These are phyloP conservation scores for Pholis gunnellus DNA, from an alignment of 2,113 vertebrate species.

Conservation along the genomic window DNA sequence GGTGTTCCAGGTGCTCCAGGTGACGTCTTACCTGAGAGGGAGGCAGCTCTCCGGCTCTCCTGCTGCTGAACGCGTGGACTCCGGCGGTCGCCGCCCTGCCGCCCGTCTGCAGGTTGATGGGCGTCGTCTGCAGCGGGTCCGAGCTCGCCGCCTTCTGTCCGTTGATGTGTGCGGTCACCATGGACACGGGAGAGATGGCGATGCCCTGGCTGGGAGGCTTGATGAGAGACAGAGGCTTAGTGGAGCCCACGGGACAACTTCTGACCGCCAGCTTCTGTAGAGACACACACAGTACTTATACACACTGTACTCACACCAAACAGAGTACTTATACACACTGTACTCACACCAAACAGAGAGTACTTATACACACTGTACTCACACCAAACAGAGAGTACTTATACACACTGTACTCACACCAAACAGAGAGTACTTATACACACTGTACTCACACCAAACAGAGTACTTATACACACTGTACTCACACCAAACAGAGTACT, in stretches of 20 bases:
- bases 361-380: not conserved
- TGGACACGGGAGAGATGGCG: conserved; percentile 86
- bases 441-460: too few relatives aligned
- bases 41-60: conserved; percentile 78
- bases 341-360: not conserved
- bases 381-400: not conserved
- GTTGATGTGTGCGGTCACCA: conserved; percentile 89
- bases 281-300: conserved; percentile 1
- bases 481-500: too few relatives aligned
- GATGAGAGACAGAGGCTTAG: conserved; percentile 85
- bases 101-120: conserved; percentile 86
- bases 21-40: conserved; percentile 77
- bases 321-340: not conserved
- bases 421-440: too few relatives aligned
- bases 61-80: conserved; percentile 73
- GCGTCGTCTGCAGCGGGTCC: conserved; percentile 83
- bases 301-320: not conserved
- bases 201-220: conserved; percentile 84
- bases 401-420: not conserved
- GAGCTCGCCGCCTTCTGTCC: conserved; percentile 83
- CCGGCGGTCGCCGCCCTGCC: conserved; percentile 63
- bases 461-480: not conserved
- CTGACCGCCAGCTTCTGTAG: conserved; percentile 87
- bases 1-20: not conserved
- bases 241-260: conserved; percentile 84